phyloP scores from a whole-genome alignment of 2,888 invertebrate species.

The Chironomus tentans region DNA sequence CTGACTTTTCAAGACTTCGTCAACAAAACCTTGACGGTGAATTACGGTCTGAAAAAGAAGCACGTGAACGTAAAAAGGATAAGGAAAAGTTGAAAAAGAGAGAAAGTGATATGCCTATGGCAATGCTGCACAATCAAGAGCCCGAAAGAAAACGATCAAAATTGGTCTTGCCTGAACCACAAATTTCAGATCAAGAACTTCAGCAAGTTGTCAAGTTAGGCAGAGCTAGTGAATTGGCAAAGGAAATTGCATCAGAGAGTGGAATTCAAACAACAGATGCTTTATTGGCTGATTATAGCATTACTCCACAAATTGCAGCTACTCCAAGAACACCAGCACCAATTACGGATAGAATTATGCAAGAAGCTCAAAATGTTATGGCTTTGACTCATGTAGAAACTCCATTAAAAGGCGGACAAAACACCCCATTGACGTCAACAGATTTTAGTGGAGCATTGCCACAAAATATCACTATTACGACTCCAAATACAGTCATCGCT shows the following conservation, averaged over 20 bases:
- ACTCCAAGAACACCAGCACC: constrained; percentile 82
- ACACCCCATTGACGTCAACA: constrained; percentile 83
- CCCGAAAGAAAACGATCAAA: constrained; percentile 90
- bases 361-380: constrained; percentile 99
- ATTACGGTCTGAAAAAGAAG: constrained; percentile 80
- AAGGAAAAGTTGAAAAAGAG: constrained; percentile 90
- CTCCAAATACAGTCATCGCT: constrained; percentile 84
- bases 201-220: constrained; percentile 91
- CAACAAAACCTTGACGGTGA: constrained; percentile 93
- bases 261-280: constrained; percentile 73
- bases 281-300: constrained; percentile 83
- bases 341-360: constrained; percentile 70
- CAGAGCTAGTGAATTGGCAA: constrained; percentile 79
- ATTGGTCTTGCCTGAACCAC: constrained; percentile 90
- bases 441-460: constrained; percentile 83
- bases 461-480: constrained; percentile 58
- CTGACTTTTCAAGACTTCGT: constrained; percentile 79
- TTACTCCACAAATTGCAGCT: constrained; percentile 58
- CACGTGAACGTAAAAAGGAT: constrained; percentile 87
- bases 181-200: constrained; percentile 86
- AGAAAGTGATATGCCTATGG: constrained; percentile 89
- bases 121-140: constrained; percentile 79
- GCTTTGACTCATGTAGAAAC: constrained; percentile 96
- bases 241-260: constrained; percentile 74
- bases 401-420: constrained; percentile 89